Base-by-base conservation (phyloP, 2,113 vertebrate species). In the Okapia johnstoni region DNA sequence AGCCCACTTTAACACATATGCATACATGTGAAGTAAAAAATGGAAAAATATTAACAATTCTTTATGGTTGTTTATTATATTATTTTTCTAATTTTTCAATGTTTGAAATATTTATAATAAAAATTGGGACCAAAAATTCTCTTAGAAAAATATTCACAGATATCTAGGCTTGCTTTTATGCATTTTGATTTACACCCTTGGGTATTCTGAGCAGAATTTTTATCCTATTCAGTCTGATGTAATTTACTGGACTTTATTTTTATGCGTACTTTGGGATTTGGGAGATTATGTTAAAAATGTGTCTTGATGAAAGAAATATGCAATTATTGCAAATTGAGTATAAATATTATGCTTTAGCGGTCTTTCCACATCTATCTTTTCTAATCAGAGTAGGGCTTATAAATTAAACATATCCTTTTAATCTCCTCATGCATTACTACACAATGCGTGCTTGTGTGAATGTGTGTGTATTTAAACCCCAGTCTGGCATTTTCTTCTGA, bases 351-450 rank as follows among this genome's bases (percentile, higher is more conserved):
- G 83, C 50, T 94, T 97, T 86, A 81, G 91, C 3, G 1, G 88
- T 95, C 95, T 97, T 96, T 97, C 55, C 36, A 93, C 85, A 92
- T 93, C 83, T 94, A 93, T 89, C 88, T 95, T 94, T 95, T 93
- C 83, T 98, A 95, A 97, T 97, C 97, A 98, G 83, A 93, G 73
- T 60, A 92, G 33, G 48, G 28, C 73, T 98, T 98, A 94, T 97
- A 97, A 98, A 97, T 98, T 97, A 97, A 98, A 97, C 90, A 98
- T 96, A 88, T 90, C 57, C 16, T 92, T 96, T 92, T 92, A 97
- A 94, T 93, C 80, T 96, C n/a, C 50, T 96, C 77, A 26, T 77
- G 89, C 30, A 36, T 91, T 94, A 93, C 88, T 83, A 40, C 13
- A 12, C 46, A 58, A 6, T n/a, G 19, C 33, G 12, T 36, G 28